A percentile compares a stretch with the other conserved stretches of the same genome.
Evolutionary conservation across 2,113 vertebrate genomes (phyloP).

Genomic region (Rhabdomys dilectus): DNA sequence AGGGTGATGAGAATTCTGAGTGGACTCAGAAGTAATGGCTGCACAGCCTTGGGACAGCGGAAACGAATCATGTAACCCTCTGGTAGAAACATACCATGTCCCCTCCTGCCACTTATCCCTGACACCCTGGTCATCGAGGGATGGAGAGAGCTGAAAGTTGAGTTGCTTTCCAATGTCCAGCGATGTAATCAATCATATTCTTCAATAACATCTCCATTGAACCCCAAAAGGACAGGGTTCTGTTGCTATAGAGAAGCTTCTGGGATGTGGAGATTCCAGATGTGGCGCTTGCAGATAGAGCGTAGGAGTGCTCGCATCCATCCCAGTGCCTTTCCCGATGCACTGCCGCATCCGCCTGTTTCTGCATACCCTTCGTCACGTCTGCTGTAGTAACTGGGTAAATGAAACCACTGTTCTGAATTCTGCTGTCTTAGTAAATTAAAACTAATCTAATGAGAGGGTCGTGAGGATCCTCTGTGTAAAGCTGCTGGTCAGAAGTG

Average conservation of each 20-base stretch:
- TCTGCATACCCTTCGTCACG: background rate
- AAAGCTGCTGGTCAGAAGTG: background rate
- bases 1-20: background rate
- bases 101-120: background rate
- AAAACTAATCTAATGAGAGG: background rate
- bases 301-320: accelerated
- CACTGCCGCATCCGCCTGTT: background rate
- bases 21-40: background rate
- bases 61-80: background rate
- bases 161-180: background rate
- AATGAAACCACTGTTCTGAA: background rate
- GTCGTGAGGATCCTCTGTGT: background rate
- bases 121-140: background rate
- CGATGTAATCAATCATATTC: background rate
- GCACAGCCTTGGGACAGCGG: background rate
- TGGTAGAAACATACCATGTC: background rate
- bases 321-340: no score
- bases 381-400: background rate
- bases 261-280: background rate
- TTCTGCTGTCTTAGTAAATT: background rate
- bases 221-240: background rate
- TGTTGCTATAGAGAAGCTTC: background rate
- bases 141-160: background rate
- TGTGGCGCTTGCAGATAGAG: background rate
- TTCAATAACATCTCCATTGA: background rate